Percentiles rank a stretch among this genome's conserved stretches.
phyloP scores from a whole-genome alignment of 2,113 vertebrate species.

The Columba janthina region DNA sequence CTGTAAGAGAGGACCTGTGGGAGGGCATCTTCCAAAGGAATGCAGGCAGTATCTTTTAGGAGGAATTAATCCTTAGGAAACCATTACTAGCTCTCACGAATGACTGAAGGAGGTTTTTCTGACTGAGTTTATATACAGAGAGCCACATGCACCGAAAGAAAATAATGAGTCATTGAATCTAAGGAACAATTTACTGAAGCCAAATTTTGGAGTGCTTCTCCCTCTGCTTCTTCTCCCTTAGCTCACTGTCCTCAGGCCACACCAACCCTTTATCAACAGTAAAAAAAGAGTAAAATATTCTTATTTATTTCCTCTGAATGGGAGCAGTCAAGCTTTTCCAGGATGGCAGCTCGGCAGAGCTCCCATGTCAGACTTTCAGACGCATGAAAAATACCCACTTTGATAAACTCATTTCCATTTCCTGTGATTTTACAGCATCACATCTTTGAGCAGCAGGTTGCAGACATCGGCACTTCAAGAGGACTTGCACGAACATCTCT shows the following conservation, averaged over 20 bases:
- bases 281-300: not conserved
- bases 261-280: not conserved
- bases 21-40: constrained; percentile 45
- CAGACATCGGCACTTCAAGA: not conserved
- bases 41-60: not conserved
- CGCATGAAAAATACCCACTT: not conserved
- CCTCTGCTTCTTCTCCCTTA: not conserved
- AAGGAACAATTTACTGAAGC: not conserved
- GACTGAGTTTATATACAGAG: not conserved
- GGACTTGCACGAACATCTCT: fast-evolving
- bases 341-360: not conserved
- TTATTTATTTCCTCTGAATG: not conserved
- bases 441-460: not conserved
- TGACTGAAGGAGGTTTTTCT: constrained; percentile 4
- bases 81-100: not conserved
- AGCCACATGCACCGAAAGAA: not conserved
- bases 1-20: constrained; percentile 32
- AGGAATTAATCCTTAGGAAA: constrained; percentile 39
- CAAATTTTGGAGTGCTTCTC: not conserved
- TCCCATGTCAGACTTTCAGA: not conserved
- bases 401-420: not conserved
- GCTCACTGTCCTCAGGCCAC: not conserved
- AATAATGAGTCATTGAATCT: not conserved
- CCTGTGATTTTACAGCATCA: not conserved
- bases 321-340: not conserved